A percentile compares a stretch with the other conserved stretches of the same genome.
phyloP scores from a whole-genome alignment of 2,888 invertebrate genomes.

The Polylopha cassiicola region DNA sequence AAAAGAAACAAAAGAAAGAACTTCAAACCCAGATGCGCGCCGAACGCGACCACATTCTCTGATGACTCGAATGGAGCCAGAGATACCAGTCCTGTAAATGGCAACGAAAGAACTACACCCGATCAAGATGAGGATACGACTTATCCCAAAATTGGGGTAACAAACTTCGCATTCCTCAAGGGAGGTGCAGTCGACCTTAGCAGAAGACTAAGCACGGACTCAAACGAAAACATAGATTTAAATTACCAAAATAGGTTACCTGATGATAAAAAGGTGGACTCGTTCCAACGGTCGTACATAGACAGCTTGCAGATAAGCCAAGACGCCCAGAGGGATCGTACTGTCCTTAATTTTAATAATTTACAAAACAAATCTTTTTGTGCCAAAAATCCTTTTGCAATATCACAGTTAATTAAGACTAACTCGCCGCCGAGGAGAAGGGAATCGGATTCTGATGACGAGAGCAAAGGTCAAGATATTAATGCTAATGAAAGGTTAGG shows the following conservation, averaged over 20 bases:
- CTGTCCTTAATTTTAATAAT: slow-evolving; percentile 68
- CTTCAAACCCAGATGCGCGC: slow-evolving; percentile 85
- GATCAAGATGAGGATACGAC: slow-evolving; percentile 45
- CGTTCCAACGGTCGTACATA: slow-evolving; percentile 71
- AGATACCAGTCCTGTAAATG: slow-evolving; percentile 56
- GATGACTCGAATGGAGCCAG: slow-evolving; percentile 68
- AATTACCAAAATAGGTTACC: slow-evolving; percentile 68
- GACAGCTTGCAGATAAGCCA: slow-evolving; percentile 68
- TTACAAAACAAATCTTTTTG: slow-evolving; percentile 73
- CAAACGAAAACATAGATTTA: slow-evolving; percentile 72
- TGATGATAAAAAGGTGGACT: slow-evolving; percentile 64
- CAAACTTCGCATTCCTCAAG: slow-evolving; percentile 70
- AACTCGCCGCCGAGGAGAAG: slow-evolving; percentile 74
- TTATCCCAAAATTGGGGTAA: slow-evolving; percentile 68
- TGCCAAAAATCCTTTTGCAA: slow-evolving; percentile 77
- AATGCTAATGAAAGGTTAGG: slow-evolving; percentile 65
- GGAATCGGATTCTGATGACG: slow-evolving; percentile 70
- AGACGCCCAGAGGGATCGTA: slow-evolving; percentile 56
- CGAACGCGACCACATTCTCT: slow-evolving; percentile 72
- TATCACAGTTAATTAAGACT: slow-evolving; percentile 74
- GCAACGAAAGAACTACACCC: slow-evolving; percentile 60
- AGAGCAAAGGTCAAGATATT: slow-evolving; percentile 67
- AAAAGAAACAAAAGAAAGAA: slow-evolving; percentile 87
- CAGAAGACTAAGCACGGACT: slow-evolving; percentile 70
- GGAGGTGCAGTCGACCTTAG: slow-evolving; percentile 71